Conservation (phyloP, 2,113 vertebrate species). For the Chrysochloris asiatica region DNA sequence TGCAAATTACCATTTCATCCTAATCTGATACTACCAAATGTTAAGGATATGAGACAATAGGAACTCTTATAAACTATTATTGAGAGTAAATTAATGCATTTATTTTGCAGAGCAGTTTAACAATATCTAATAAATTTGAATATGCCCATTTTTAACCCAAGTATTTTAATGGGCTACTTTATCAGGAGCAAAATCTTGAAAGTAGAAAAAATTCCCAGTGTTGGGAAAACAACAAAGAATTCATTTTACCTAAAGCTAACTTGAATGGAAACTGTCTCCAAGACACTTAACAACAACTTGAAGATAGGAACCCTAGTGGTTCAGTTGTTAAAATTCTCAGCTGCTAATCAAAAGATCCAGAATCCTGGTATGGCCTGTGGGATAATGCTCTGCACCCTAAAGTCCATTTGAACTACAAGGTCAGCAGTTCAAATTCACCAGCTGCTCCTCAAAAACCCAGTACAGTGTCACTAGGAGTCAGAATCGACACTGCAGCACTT, state of each 20-base stretch:
- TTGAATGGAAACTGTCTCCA: no score
- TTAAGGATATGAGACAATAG: background rate
- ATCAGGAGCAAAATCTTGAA: background rate
- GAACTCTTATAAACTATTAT: background rate
- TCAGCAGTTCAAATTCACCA: no score
- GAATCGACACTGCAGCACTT: no score
- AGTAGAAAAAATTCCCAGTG: background rate
- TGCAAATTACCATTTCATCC: background rate
- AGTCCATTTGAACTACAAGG: no score
- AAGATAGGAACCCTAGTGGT: background rate
- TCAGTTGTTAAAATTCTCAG: background rate
- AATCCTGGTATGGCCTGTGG: no score
- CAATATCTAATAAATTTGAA: slow-evolving; percentile 22
- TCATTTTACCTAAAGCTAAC: background rate
- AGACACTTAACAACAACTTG: no score
- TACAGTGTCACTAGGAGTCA: no score
- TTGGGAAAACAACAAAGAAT: background rate
- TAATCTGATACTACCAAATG: background rate
- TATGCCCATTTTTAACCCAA: background rate
- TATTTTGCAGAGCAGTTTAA: background rate
- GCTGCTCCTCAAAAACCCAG: no score
- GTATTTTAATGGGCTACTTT: background rate
- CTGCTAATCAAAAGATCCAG: no score
- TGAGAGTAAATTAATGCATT: background rate
- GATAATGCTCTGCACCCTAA: no score